Conservation (phyloP, 2,888 invertebrate species). For the Cistogaster globosa region DNA sequence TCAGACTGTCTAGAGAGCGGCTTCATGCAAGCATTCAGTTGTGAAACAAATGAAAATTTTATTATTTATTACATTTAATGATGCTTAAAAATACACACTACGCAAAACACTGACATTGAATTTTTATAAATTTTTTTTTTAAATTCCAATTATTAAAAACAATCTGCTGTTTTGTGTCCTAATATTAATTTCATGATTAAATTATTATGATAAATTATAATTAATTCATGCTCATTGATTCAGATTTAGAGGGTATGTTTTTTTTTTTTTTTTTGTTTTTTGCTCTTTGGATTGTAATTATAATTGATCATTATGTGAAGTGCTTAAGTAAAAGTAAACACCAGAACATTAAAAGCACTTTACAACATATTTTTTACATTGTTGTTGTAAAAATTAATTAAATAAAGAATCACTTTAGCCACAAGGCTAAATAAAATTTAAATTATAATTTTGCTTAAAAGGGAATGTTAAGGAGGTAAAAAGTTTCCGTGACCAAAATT, state of each 20-base stretch:
- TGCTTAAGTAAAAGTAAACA: neutral
- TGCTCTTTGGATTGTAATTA: neutral
- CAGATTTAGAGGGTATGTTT: neutral
- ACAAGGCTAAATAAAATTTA: neutral
- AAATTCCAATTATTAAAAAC: slow-evolving; percentile 5
- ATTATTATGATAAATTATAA: slow-evolving; percentile 53
- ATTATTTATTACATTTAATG: slow-evolving; percentile 30
- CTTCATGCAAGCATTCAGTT: slow-evolving; percentile 8
- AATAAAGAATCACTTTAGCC: neutral
- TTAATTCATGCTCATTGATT: slow-evolving; percentile 44
- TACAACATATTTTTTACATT: neutral
- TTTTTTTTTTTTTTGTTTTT: neutral
- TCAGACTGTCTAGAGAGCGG: slow-evolving; percentile 26
- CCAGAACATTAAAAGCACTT: neutral
- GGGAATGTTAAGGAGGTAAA: no score
- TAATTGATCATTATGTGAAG: slow-evolving; percentile 8
- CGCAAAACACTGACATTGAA: slow-evolving; percentile 20
- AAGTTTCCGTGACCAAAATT: no score
- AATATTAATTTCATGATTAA: slow-evolving; percentile 33
- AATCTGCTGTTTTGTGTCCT: slow-evolving; percentile 30
- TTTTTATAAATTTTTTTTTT: neutral
- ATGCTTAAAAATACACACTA: neutral
- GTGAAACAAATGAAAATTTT: slow-evolving; percentile 15
- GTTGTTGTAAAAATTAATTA: neutral
- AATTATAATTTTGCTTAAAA: no score